phyloP scores from a whole-genome alignment of 2,797 vertebrate genomes.

The Chrysocyon brachyurus region DNA sequence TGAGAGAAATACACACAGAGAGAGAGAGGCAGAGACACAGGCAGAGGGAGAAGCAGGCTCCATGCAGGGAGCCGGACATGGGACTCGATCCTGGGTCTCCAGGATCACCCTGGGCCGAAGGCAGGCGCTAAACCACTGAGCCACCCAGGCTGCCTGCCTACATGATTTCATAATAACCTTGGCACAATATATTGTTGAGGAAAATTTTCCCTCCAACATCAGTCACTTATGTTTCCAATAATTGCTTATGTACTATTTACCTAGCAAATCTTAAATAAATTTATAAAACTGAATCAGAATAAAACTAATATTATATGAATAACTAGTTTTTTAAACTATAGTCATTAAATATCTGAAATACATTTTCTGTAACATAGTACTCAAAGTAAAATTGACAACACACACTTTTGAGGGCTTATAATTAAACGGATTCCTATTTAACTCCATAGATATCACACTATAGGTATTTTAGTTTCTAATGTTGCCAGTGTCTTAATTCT shows the following conservation, averaged over 20 bases:
- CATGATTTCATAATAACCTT: background rate
- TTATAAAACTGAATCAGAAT: conserved; percentile 43
- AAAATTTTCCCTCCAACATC: background rate
- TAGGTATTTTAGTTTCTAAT: conserved; percentile 11
- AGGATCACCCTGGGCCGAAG: too few relatives aligned
- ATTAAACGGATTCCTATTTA: conserved; percentile 13
- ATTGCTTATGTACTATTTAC: background rate
- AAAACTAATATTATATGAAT: conserved; percentile 15
- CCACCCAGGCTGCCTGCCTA: background rate
- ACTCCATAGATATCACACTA: background rate
- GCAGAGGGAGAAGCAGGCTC: too few relatives aligned
- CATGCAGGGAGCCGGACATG: too few relatives aligned
- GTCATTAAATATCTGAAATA: conserved; percentile 19
- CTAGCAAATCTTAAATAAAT: background rate
- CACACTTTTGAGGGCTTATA: background rate
- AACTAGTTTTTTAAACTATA: background rate
- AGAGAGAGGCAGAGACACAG: too few relatives aligned
- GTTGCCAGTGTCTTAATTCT: background rate
- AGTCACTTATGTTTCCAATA: background rate
- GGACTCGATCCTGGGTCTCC: too few relatives aligned
- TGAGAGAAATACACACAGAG: too few relatives aligned
- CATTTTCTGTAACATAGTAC: background rate
- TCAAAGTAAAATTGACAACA: conserved; percentile 21
- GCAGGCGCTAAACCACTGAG: too few relatives aligned
- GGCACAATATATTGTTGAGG: background rate